Evolutionary conservation across 2,113 vertebrate genomes (phyloP).

Genomic region (Chaetura pelagica): DNA sequence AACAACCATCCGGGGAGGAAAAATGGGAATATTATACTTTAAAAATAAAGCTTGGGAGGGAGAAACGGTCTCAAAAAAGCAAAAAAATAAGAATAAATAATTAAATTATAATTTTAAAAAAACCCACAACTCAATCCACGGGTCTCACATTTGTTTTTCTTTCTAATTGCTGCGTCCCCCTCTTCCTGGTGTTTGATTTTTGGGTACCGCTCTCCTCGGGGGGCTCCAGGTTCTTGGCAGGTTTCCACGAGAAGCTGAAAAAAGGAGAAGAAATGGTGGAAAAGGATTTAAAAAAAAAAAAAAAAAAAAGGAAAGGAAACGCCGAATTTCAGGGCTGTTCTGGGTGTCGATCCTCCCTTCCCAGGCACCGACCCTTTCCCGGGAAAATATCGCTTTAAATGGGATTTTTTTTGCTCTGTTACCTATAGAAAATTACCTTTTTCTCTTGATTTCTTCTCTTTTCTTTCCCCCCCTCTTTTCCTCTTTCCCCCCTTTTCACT

Average conservation of each 20-base stretch:
- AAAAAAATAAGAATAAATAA: no score
- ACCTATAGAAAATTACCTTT: not conserved
- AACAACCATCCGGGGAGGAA: not conserved
- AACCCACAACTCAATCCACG: not conserved
- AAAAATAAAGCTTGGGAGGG: accelerated
- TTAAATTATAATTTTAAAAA: no score
- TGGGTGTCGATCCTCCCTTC: not conserved
- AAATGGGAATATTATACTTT: not conserved
- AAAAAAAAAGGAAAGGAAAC: no score
- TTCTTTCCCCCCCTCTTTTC: no score
- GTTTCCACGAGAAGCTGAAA: not conserved
- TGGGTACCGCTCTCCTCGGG: not conserved
- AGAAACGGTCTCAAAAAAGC: not conserved
- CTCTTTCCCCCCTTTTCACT: not conserved
- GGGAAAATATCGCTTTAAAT: not conserved
- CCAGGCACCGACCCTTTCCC: not conserved
- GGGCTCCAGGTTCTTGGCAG: not conserved
- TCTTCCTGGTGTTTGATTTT: not conserved
- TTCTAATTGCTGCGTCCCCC: not conserved
- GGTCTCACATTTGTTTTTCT: not conserved
- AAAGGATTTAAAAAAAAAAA: accelerated
- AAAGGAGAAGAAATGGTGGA: not conserved
- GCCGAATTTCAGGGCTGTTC: not conserved
- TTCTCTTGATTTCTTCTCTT: not conserved
- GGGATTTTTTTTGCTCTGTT: not conserved